phyloP scores from a whole-genome alignment of 2,888 invertebrate species.

The Pollenia amentaria region DNA sequence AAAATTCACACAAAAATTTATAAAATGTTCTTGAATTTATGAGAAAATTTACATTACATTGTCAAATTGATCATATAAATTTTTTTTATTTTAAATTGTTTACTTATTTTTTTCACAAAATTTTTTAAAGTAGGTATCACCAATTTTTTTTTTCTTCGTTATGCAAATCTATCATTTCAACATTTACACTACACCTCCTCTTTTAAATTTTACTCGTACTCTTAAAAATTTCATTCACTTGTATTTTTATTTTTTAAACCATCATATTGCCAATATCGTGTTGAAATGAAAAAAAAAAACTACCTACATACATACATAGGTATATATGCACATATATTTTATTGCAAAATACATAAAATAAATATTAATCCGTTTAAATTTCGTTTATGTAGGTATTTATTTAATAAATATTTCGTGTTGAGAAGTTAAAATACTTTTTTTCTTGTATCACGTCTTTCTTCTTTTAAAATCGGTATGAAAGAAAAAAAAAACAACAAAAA shows the following conservation, averaged over 20 bases:
- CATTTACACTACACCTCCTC: neutral
- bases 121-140: too few relatives aligned
- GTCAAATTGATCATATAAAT: too few relatives aligned
- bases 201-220: neutral
- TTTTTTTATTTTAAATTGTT: too few relatives aligned
- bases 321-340: too few relatives aligned
- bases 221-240: conserved; percentile 15
- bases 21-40: neutral
- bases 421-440: conserved; percentile 77
- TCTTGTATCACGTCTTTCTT: conserved; percentile 63
- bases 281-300: too few relatives aligned
- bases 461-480: conserved; percentile 63
- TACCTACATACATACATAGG: too few relatives aligned
- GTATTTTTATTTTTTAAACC: neutral
- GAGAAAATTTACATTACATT: too few relatives aligned
- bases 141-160: too few relatives aligned
- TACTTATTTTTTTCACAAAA: too few relatives aligned
- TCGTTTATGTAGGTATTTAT: neutral
- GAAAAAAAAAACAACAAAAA: conserved; percentile 63
- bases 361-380: conserved; percentile 20
- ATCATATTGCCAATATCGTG: too few relatives aligned
- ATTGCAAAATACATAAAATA: neutral
- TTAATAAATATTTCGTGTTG: conserved; percentile 61
- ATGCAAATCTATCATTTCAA: neutral
- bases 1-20: conserved; percentile 31